Evolutionary conservation across 2,797 vertebrate species (phyloP).

Genomic region (Rhinatrema bivittatum): DNA sequence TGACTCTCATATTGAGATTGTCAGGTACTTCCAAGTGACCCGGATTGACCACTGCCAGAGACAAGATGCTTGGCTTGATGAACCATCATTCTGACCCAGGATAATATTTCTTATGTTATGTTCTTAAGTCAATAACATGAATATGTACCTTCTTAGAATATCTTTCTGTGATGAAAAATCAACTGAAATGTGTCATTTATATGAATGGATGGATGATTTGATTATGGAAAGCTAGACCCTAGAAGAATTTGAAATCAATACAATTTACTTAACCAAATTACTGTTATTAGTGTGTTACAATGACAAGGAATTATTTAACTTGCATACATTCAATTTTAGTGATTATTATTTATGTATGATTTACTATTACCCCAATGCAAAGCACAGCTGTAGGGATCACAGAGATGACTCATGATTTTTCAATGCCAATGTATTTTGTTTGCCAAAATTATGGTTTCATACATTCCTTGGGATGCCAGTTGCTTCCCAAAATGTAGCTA

Average conservation of each 20-base stretch:
- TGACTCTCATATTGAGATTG: too few relatives aligned
- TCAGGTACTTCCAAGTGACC: too few relatives aligned
- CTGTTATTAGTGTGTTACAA: slow-evolving; percentile 24
- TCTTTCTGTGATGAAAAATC: slow-evolving; percentile 10
- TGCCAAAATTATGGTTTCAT: slow-evolving; percentile 32
- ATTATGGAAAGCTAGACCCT: slow-evolving; percentile 17
- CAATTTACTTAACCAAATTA: slow-evolving; percentile 29
- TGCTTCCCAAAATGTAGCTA: slow-evolving; percentile 5
- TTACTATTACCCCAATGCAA: slow-evolving; percentile 22
- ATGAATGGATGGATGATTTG: slow-evolving; percentile 4
- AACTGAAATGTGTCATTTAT: slow-evolving; percentile 1
- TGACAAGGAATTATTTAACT: slow-evolving; percentile 21
- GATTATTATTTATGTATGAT: slow-evolving; percentile 40
- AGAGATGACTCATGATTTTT: slow-evolving; percentile 21
- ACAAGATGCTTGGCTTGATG: too few relatives aligned
- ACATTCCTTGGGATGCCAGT: slow-evolving; percentile 16
- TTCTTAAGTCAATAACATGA: too few relatives aligned
- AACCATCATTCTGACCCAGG: too few relatives aligned
- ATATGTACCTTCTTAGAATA: not conserved
- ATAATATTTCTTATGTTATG: too few relatives aligned
- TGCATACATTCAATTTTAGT: slow-evolving; percentile 30
- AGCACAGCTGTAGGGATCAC: slow-evolving; percentile 34
- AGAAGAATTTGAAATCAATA: slow-evolving; percentile 19
- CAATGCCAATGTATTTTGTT: slow-evolving; percentile 19
- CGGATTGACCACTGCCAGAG: too few relatives aligned